These are phyloP conservation scores for Trachops cirrhosus DNA, from an alignment of 2,797 vertebrate species.

Conservation along the genomic window DNA sequence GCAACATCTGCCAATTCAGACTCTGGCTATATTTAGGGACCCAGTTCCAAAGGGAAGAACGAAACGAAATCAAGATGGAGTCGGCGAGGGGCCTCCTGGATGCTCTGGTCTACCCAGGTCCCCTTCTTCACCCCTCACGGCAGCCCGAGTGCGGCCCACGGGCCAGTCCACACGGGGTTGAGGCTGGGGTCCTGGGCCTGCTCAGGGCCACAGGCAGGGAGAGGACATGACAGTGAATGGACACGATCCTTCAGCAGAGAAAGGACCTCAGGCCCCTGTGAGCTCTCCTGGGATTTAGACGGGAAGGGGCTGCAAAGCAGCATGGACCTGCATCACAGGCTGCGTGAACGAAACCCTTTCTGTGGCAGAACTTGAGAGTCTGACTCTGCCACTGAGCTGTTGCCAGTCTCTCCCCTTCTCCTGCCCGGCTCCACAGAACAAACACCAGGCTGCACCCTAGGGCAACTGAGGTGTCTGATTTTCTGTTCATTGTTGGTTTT, in stretches of 20 bases:
- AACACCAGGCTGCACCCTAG: background rate
- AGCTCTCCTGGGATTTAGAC: background rate
- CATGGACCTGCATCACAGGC: background rate
- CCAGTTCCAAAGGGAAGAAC: conserved; percentile 64
- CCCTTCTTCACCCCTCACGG: background rate
- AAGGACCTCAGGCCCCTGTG: background rate
- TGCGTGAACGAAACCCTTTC: background rate
- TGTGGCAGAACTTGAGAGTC: background rate
- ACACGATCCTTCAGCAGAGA: background rate
- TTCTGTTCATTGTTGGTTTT: conserved; percentile 50
- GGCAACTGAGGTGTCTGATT: conserved; percentile 31
- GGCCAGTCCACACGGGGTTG: background rate
- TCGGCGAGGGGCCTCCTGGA: background rate
- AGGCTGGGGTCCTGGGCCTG: background rate
- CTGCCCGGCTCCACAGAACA: background rate
- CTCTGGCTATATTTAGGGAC: conserved; percentile 82
- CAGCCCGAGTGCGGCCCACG: background rate
- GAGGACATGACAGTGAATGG: background rate
- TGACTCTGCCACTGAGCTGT: background rate
- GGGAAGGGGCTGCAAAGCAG: background rate
- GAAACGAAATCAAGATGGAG: conserved; percentile 42
- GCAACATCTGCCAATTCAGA: conserved; percentile 84
- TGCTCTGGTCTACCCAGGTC: background rate
- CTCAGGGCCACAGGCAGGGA: background rate
- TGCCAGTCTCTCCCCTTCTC: background rate